Evolutionary conservation across 2,888 invertebrate genomes (phyloP).

Genomic region (Notodonta dromedarius): DNA sequence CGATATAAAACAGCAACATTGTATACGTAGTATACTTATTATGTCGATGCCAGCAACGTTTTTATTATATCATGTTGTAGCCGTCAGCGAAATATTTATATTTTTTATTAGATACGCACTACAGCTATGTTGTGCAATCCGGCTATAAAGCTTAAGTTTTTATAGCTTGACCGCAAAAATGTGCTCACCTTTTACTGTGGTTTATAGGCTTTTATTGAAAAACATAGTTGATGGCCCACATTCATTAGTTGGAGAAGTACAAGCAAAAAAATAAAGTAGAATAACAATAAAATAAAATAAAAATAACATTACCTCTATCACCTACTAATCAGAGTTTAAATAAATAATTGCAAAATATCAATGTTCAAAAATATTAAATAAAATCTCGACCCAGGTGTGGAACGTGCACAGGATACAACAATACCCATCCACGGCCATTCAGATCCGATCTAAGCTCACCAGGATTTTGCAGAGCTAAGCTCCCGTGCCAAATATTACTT

Average conservation of each 20-base stretch:
- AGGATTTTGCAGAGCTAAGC: conserved; percentile 45
- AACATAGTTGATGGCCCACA: no score
- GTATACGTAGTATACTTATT: no score
- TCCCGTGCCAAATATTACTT: conserved; percentile 52
- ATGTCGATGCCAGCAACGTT: conserved; percentile 3
- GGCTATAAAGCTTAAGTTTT: conserved; percentile 35
- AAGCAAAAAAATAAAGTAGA: no score
- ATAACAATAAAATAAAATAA: no score
- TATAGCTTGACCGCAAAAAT: conserved; percentile 33
- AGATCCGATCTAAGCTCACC: conserved; percentile 42
- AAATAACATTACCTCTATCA: no score
- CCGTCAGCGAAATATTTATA: conserved; percentile 29
- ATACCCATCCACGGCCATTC: conserved; percentile 10
- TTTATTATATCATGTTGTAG: conserved; percentile 19
- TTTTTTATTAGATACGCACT: conserved; percentile 25
- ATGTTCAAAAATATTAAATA: no score
- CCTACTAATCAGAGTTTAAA: no score
- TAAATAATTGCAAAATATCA: no score
- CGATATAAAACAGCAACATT: not conserved
- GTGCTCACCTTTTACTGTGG: conserved; percentile 22
- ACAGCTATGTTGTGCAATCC: conserved; percentile 27
- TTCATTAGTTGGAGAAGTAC: no score
- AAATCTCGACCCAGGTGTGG: not conserved
- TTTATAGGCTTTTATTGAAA: conserved; percentile 27
- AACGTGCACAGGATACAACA: conserved; percentile 1